Percentiles rank a stretch among this genome's conserved stretches.
Conservation (phyloP, 2,888 invertebrate species). For the Colostygia pectinataria region DNA sequence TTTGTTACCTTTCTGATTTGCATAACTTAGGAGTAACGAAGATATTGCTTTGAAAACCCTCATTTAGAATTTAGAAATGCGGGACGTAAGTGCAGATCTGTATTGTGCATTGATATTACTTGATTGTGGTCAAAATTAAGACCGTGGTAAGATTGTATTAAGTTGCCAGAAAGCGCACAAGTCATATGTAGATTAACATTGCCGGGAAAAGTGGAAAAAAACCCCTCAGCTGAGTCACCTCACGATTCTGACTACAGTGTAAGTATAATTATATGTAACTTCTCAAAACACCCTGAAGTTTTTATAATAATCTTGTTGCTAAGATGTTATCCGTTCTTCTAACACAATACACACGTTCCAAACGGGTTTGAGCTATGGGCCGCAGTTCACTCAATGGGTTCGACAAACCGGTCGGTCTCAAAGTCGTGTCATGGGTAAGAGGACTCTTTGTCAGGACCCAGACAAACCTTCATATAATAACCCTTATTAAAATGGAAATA, state of each 20-base stretch:
- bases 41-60: no score
- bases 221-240: no score
- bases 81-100: no score
- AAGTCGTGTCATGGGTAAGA: conserved; percentile 27
- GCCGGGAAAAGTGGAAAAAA: no score
- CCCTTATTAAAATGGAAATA: background rate
- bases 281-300: background rate
- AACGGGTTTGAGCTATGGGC: conserved; percentile 19
- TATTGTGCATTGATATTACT: no score
- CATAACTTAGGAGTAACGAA: background rate
- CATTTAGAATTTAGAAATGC: no score
- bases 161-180: no score
- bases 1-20: background rate
- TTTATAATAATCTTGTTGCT: conserved; percentile 5
- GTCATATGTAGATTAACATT: no score
- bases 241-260: no score
- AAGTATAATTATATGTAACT: no score
- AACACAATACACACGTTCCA: conserved; percentile 15
- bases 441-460: conserved; percentile 20
- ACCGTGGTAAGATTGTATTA: no score
- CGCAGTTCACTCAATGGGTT: conserved; percentile 31
- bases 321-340: conserved; percentile 6
- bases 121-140: no score
- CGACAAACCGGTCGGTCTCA: conserved; percentile 24
- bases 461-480: background rate